phyloP scores from a whole-genome alignment of 2,888 invertebrate species.

The Boloria euphrosyne region DNA sequence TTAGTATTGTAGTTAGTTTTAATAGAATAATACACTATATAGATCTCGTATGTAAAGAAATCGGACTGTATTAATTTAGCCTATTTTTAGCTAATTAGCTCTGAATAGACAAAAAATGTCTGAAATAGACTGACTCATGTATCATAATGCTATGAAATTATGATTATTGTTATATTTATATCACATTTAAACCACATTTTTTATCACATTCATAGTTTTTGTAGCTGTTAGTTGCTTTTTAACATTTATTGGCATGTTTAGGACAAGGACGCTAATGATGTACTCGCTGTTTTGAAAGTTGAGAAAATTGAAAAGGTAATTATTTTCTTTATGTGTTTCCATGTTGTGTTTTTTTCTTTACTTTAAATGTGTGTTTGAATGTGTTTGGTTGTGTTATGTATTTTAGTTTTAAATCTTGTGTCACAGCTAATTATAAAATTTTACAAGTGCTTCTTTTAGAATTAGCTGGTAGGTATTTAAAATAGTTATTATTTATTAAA shows the following conservation, averaged over 20 bases:
- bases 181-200: slow-evolving; percentile 23
- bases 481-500: too few species aligned
- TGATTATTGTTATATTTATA: neutral
- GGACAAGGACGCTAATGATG: slow-evolving; percentile 77
- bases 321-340: slow-evolving; percentile 40
- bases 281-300: slow-evolving; percentile 81
- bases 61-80: too few species aligned
- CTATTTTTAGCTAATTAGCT: too few species aligned
- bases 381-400: slow-evolving; percentile 18
- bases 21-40: too few species aligned
- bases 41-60: too few species aligned
- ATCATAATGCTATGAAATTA: too few species aligned
- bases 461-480: too few species aligned
- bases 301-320: slow-evolving; percentile 80
- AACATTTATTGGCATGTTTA: slow-evolving; percentile 67
- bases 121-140: too few species aligned
- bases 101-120: too few species aligned
- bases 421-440: neutral
- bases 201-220: slow-evolving; percentile 16
- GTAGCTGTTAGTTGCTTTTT: slow-evolving; percentile 59
- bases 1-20: too few species aligned
- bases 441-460: too few species aligned
- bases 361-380: slow-evolving; percentile 18
- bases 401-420: neutral
- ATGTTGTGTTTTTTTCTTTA: slow-evolving; percentile 33